phyloP scores from a whole-genome alignment of 2,113 vertebrate species.

The Panthera tigris region DNA sequence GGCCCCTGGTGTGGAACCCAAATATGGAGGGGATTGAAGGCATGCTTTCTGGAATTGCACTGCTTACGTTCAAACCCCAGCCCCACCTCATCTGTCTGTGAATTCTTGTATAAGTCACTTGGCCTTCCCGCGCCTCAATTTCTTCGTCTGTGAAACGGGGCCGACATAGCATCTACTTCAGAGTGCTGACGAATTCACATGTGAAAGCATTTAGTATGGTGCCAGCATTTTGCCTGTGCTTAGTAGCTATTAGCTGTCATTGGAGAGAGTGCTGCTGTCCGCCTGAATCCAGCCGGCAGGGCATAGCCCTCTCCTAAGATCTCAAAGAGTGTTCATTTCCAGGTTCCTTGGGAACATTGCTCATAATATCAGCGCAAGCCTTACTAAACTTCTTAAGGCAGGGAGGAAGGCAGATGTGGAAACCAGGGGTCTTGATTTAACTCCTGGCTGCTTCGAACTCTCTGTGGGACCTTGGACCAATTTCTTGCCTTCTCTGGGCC shows the following conservation, averaged over 20 bases:
- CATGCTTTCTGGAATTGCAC: not conserved
- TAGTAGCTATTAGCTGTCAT: not conserved
- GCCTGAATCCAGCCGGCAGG: accelerated
- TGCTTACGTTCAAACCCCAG: not conserved
- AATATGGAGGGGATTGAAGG: not conserved
- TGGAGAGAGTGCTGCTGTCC: not conserved
- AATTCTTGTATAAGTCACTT: not conserved
- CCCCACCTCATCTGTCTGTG: not conserved
- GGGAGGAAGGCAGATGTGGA: not conserved
- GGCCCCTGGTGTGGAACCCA: not conserved
- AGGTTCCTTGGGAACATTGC: not conserved
- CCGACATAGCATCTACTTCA: not conserved
- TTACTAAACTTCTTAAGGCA: not conserved
- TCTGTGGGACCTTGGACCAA: not conserved
- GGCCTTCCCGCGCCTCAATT: not conserved
- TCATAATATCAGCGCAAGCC: not conserved
- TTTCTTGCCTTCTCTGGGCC: not conserved
- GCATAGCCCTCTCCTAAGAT: not conserved
- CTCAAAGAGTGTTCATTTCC: not conserved
- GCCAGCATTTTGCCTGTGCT: accelerated
- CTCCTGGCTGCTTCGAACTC: not conserved
- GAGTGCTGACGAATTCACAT: not conserved
- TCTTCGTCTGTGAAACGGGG: not conserved
- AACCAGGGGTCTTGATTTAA: not conserved
- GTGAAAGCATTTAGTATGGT: not conserved